Conservation (phyloP, 2,888 invertebrate genomes). For the Seira ritae region DNA sequence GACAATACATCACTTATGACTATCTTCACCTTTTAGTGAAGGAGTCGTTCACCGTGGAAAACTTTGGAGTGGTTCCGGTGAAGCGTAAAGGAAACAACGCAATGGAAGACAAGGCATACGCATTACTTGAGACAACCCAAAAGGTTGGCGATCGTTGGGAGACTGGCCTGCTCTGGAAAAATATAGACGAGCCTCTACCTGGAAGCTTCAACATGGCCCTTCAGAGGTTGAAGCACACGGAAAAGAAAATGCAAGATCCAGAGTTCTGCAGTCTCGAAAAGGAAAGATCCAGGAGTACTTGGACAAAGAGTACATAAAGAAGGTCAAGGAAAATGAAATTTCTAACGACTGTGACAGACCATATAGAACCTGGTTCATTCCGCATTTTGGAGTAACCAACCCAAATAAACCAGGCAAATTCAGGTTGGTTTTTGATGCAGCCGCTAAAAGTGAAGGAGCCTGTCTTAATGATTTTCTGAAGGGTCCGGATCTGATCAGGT, state of each 20-base stretch:
- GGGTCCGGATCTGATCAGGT: slow-evolving; percentile 45
- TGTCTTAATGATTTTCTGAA: slow-evolving; percentile 51
- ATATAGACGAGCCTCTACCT: slow-evolving; percentile 1
- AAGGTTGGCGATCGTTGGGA: slow-evolving; percentile 47
- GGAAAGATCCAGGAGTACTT: slow-evolving; percentile 53
- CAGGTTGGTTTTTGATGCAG: slow-evolving; percentile 59
- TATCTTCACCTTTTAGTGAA: slow-evolving; percentile 14
- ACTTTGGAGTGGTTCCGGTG: neutral
- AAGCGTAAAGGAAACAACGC: neutral
- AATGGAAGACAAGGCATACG: neutral
- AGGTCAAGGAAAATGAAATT: no score
- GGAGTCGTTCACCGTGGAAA: slow-evolving; percentile 13
- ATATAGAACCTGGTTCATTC: slow-evolving; percentile 61
- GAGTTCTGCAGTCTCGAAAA: slow-evolving; percentile 39
- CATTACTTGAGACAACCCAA: slow-evolving; percentile 7
- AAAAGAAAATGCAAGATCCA: slow-evolving; percentile 43
- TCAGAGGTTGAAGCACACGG: neutral
- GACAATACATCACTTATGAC: neutral
- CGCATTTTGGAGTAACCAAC: slow-evolving; percentile 57
- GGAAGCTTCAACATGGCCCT: slow-evolving; percentile 8
- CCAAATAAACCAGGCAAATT: slow-evolving; percentile 58
- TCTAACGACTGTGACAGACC: no score
- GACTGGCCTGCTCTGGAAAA: slow-evolving; percentile 62
- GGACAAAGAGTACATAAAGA: slow-evolving; percentile 53
- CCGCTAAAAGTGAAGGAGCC: slow-evolving; percentile 31